Percentiles rank a stretch among this genome's conserved stretches.
Evolutionary conservation across 2,113 vertebrate genomes (phyloP).

Genomic region (Lasiurus borealis): DNA sequence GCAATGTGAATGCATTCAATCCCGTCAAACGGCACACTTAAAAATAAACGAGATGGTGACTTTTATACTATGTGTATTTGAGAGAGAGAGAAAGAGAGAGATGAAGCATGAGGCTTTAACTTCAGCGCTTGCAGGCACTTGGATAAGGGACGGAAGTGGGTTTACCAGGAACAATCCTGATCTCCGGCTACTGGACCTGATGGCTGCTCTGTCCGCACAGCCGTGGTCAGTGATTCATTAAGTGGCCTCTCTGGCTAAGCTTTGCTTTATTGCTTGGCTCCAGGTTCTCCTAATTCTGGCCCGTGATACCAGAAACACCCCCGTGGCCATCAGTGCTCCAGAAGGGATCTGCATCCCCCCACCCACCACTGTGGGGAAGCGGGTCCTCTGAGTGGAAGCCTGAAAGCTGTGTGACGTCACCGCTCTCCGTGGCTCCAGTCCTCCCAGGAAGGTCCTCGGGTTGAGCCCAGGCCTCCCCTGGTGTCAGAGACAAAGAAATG

Average conservation of each 20-base stretch:
- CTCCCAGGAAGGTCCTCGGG: not conserved
- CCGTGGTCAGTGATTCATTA: not conserved
- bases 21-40: not conserved
- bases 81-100: not conserved
- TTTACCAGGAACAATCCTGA: not conserved
- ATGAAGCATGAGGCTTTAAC: not conserved
- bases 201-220: not conserved
- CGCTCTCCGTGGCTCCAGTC: not conserved
- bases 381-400: no score
- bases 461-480: no score
- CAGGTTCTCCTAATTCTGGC: not conserved
- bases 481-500: not conserved
- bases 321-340: rapidly evolving
- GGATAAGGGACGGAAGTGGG: rapidly evolving
- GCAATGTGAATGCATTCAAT: not conserved
- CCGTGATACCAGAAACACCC: not conserved
- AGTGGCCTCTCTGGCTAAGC: not conserved
- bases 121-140: not conserved
- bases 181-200: not conserved
- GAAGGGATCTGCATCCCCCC: not conserved
- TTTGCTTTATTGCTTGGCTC: not conserved
- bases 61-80: not conserved
- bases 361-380: rapidly evolving
- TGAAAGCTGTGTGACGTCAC: no score
- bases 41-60: not conserved